These are phyloP conservation scores for Amphiduros pacificus DNA, from an alignment of 2,888 invertebrate species.

Conservation along the genomic window DNA sequence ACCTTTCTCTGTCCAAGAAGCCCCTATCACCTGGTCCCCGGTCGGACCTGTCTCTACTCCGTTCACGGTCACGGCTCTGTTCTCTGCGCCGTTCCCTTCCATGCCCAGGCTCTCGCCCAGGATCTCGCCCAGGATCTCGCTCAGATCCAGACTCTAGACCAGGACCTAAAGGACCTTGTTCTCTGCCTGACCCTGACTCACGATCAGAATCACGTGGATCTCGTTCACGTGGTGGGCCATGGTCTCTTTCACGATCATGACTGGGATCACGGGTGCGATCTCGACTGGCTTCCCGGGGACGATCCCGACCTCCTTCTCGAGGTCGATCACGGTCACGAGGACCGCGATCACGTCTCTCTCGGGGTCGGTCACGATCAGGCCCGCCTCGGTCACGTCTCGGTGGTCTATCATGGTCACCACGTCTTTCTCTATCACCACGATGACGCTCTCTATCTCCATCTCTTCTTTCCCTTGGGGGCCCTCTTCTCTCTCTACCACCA, in stretches of 20 bases:
- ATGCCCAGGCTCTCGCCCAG: not conserved
- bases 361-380: not conserved
- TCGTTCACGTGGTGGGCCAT: no score
- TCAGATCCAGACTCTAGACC: not conserved
- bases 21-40: no score
- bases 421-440: no score
- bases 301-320: not conserved
- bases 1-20: not conserved
- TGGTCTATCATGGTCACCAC: no score
- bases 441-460: not conserved
- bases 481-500: slow-evolving; percentile 1
- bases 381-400: no score
- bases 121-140: not conserved
- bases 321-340: not conserved
- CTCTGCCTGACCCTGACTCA: no score
- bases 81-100: not conserved
- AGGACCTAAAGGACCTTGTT: no score
- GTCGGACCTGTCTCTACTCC: no score
- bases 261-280: not conserved
- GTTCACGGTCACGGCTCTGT: not conserved
- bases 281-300: no score
- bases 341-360: slow-evolving; percentile 1
- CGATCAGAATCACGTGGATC: not conserved
- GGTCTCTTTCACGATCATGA: not conserved
- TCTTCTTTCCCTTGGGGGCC: not conserved